Conservation (phyloP, 2,113 vertebrate species). For the Oreochromis niloticus region DNA sequence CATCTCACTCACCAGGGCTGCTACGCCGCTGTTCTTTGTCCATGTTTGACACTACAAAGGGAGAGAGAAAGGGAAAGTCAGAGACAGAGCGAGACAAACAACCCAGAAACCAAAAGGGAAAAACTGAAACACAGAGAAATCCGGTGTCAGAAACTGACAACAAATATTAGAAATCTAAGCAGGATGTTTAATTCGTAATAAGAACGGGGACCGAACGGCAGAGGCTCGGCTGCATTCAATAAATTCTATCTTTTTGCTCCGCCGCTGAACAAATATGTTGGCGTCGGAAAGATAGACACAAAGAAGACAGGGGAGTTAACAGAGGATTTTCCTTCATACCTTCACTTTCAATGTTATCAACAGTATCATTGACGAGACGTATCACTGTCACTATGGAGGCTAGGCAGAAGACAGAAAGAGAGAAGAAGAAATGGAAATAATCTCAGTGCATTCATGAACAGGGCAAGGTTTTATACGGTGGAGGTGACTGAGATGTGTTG, state of each 20-base stretch:
- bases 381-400: conserved; percentile 71
- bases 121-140: conserved; percentile 22
- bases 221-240: not conserved
- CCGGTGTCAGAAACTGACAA: conserved; percentile 9
- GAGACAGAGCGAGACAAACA: conserved; percentile 14
- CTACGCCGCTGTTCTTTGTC: conserved; percentile 50
- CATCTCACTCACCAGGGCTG: conserved; percentile 59
- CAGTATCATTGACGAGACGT: conserved; percentile 64
- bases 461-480: not conserved
- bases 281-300: not conserved
- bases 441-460: not conserved
- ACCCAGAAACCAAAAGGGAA: conserved; percentile 17
- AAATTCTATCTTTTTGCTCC: not conserved
- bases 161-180: conserved; percentile 33
- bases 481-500: not conserved
- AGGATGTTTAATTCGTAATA: conserved; percentile 17
- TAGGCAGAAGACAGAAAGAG: conserved; percentile 5
- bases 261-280: not conserved
- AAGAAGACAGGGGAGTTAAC: not conserved
- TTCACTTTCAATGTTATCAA: conserved; percentile 65
- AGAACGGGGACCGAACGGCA: not conserved
- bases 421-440: not conserved
- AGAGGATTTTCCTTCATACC: conserved; percentile 38
- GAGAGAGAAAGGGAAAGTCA: conserved; percentile 29
- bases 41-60: conserved; percentile 66